Base-by-base conservation (phyloP, 2,797 vertebrate genomes). In the Pampus argenteus region DNA sequence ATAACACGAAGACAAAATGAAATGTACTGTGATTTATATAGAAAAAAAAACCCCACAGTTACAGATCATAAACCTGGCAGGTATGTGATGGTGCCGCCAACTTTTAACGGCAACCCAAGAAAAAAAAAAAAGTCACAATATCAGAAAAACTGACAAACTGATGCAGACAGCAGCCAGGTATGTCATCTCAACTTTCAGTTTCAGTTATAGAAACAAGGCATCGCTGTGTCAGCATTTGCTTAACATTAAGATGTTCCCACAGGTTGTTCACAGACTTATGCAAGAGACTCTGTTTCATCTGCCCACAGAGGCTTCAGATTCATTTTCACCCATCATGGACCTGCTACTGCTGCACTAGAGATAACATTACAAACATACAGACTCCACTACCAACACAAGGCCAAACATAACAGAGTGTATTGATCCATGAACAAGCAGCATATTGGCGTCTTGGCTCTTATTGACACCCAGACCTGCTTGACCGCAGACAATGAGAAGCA, bases 401-500 rank as follows among this genome's bases (percentile, higher is more conserved):
- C 42, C 68, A 28, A 57, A 34, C 47, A 20, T 1, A 45, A 28
- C 38, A 11, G 55, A 47, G 56, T 31, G 58, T 9, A 78, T 29
- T 67, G 65, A 71, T 59, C 36, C 25, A 2, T 44, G 23, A 42
- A 50, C n/a, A 34, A 31, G 65, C 4, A 7, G 47, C 8, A 1
- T 1, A 36, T 25, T 2, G 8, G 18, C 3, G 3, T 52, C 44
- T 71, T 15, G 29, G 52, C 68, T 42, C 34, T 48, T 29, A 6
- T 23, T 2, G 31, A 28, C 66, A 36, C 23, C 17, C 38, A 25
- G n/a, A 63, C 64, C 78, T 75, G 63, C 73, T 65, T 23, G 54
- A 68, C 67, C 29, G 36, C 28, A 60, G 72, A 78, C 78, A 74
- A 78, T 42, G 56, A 75, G 86, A 91, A 93, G 86, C 87, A 54